A percentile compares a stretch with the other conserved stretches of the same genome.
Conservation (phyloP, 2,797 vertebrate species). For the Steatocranus sp. region DNA sequence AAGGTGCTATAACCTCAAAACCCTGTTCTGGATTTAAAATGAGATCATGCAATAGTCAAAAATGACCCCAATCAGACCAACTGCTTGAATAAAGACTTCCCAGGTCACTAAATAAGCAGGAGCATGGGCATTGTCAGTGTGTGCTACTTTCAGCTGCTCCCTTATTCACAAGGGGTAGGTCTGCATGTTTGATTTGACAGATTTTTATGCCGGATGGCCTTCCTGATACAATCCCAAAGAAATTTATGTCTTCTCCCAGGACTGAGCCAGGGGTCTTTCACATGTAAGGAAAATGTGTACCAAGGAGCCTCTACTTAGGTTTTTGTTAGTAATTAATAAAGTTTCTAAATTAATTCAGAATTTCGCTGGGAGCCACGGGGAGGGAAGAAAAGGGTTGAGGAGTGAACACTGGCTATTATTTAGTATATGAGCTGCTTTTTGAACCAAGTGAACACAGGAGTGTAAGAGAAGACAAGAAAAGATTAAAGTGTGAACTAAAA, state of each 20-base stretch:
- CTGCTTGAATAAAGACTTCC: not conserved
- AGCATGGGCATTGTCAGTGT: not conserved
- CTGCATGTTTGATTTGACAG: not conserved
- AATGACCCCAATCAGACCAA: not conserved
- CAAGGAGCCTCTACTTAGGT: not conserved
- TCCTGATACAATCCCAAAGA: not conserved
- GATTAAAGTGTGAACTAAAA: not conserved
- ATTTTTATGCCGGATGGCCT: not conserved
- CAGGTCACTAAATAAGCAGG: not conserved
- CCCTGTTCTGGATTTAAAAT: not conserved
- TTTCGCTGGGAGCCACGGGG: not conserved
- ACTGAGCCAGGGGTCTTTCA: not conserved
- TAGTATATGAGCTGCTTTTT: not conserved
- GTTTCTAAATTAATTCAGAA: not conserved
- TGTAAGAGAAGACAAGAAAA: not conserved
- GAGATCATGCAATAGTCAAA: not conserved
- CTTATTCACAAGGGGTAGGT: not conserved
- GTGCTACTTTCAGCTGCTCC: not conserved
- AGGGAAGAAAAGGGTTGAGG: not conserved
- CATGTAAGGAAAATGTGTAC: accelerated
- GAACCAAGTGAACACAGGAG: not conserved
- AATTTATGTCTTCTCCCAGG: not conserved
- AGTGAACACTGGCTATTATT: not conserved
- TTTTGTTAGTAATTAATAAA: not conserved
- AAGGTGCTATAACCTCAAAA: not conserved